A percentile compares a stretch with the other conserved stretches of the same genome.
Evolutionary conservation across 2,888 invertebrate genomes (phyloP).

Genomic region (Labia minor): DNA sequence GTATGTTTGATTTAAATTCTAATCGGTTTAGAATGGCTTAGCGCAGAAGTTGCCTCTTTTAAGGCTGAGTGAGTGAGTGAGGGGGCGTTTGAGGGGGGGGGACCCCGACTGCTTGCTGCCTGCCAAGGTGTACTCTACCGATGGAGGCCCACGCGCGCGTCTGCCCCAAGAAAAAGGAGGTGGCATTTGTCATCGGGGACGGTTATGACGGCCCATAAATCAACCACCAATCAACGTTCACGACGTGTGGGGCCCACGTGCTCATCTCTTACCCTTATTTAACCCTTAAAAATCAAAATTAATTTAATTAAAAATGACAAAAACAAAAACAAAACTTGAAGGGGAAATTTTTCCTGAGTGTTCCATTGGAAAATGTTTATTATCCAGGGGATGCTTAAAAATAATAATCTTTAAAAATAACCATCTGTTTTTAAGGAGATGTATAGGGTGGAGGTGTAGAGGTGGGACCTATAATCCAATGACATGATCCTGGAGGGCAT

Average conservation of each 20-base stretch:
- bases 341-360: background rate
- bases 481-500: conserved; percentile 9
- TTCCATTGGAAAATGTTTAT: background rate
- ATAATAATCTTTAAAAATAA: conserved; percentile 13
- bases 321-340: too few species aligned
- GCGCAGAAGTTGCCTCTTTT: too few species aligned
- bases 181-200: conserved; percentile 4
- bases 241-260: conserved; percentile 8
- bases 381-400: conserved; percentile 2
- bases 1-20: too few species aligned
- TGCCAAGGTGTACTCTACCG: too few species aligned
- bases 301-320: background rate
- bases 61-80: too few species aligned
- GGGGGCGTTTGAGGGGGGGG: too few species aligned
- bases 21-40: too few species aligned
- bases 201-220: background rate
- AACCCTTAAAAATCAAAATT: background rate
- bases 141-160: background rate
- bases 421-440: background rate
- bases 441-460: background rate
- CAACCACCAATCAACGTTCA: background rate
- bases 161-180: background rate
- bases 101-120: too few species aligned
- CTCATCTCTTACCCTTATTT: too few species aligned
- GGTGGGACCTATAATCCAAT: too few species aligned